Conservation (phyloP, 1,140 invertebrate species). For the Achroia grisella region DNA sequence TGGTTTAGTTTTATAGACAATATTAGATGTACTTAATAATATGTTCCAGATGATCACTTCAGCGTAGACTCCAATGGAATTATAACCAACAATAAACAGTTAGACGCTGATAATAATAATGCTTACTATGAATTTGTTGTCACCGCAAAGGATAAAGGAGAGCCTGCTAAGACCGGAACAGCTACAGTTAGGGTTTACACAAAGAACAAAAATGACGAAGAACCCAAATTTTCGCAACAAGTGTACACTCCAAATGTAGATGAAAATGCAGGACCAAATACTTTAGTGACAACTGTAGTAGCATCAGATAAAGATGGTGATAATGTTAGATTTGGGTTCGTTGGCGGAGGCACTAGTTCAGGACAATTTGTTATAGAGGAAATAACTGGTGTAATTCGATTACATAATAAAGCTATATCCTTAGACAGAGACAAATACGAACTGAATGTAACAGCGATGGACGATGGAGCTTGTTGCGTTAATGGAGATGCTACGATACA, state of each 20-base stretch:
- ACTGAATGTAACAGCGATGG: conserved; percentile 94
- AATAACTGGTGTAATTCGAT: conserved; percentile 93
- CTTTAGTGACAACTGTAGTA: conserved; percentile 94
- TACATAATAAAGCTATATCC: conserved; percentile 88
- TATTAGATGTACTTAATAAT: neutral
- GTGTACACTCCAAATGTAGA: conserved; percentile 97
- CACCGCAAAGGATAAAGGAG: conserved; percentile 94
- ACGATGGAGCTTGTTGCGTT: conserved; percentile 94
- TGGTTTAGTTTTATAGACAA: neutral
- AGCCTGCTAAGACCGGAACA: conserved; percentile 92
- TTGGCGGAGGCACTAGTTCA: conserved; percentile 89
- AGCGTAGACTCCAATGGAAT: conserved; percentile 93
- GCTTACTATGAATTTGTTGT: conserved; percentile 96
- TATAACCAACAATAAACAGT: conserved; percentile 93
- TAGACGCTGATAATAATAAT: conserved; percentile 96
- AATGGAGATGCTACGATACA: conserved; percentile 90
- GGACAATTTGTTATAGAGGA: conserved; percentile 97
- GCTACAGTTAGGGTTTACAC: conserved; percentile 95
- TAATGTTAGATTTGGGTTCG: conserved; percentile 94
- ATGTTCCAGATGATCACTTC: conserved; percentile 89
- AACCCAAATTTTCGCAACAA: conserved; percentile 96
- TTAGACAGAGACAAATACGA: conserved; percentile 94
- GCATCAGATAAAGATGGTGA: conserved; percentile 97
- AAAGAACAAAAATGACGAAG: conserved; percentile 97
- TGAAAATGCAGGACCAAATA: conserved; percentile 95